A percentile compares a stretch with the other conserved stretches of the same genome.
Conservation (phyloP, 2,888 invertebrate genomes). For the Xestia xanthographa region DNA sequence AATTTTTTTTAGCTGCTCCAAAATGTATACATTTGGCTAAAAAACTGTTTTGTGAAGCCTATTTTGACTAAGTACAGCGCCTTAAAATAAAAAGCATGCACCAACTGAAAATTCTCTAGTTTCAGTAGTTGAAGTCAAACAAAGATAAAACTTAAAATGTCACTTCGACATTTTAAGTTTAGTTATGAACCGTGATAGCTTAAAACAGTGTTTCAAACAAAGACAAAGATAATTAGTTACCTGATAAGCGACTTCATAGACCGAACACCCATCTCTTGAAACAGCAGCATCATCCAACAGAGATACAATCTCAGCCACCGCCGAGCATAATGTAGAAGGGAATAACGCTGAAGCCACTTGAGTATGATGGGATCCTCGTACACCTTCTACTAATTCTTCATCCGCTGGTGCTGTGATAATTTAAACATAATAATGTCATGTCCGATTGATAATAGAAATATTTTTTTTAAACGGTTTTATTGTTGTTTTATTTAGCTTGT, state of each 20-base stretch:
- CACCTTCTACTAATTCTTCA: slow-evolving; percentile 92
- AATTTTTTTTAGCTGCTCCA: too few species aligned
- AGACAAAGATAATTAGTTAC: slow-evolving; percentile 84
- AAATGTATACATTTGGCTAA: too few species aligned
- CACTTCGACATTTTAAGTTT: too few species aligned
- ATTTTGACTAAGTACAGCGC: too few species aligned
- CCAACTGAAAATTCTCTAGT: not conserved
- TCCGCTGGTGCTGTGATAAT: slow-evolving; percentile 84
- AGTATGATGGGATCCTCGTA: slow-evolving; percentile 94
- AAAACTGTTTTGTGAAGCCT: too few species aligned
- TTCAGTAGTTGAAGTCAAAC: not conserved
- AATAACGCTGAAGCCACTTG: slow-evolving; percentile 98
- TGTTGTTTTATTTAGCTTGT: too few species aligned
- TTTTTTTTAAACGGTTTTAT: too few species aligned
- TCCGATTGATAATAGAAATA: too few species aligned
- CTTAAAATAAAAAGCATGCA: too few species aligned
- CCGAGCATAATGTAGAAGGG: slow-evolving; percentile 98
- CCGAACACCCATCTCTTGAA: slow-evolving; percentile 97
- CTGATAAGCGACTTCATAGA: slow-evolving; percentile 99
- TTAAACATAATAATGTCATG: not conserved
- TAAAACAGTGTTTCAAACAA: too few species aligned
- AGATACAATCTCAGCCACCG: slow-evolving; percentile 98
- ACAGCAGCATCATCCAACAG: slow-evolving; percentile 99
- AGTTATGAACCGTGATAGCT: too few species aligned
- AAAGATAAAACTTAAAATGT: too few species aligned